Base-by-base conservation (phyloP, 2,888 invertebrate genomes). In the Trilocha varians region DNA sequence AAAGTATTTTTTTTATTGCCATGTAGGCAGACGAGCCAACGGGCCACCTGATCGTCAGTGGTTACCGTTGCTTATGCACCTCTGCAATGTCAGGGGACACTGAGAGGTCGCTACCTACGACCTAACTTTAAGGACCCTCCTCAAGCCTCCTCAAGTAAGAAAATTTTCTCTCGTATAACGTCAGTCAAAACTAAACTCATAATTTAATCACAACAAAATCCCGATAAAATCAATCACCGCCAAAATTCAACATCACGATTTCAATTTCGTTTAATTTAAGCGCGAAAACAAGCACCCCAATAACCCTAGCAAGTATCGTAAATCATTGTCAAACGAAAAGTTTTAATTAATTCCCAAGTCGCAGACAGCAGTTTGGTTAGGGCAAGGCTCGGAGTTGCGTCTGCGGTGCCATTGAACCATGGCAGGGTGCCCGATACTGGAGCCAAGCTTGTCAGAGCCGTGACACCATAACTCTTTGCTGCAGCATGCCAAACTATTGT, bases 391-490 rank as follows among this genome's bases (percentile, higher is more conserved):
- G 16, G 15, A 36, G 6, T 16, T 36, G 35, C 36, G 16, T 35
- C 38, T 34, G 13, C 16, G 37, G 16, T 43, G 43, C 43, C 60
- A 57, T 53, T 65, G 75, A 70, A 68, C 70, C 60, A 52, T 71
- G 68, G 73, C 76, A 68, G 59, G 44, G 47, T 71, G 76, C 74
- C 70, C 65, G 64, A 59, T 49, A 42, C 40, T 36, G 43, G 37
- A 48, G 50, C 50, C 37, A 39, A 38, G 48, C 53, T 42, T 66
- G 70, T 67, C 70, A 67, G 67, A 54, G 53, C 53, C 54, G 58
- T 61, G 57, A 53, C 62, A 56, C 58, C 50, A 58, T 58, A 59
- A 56, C 56, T 60, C 55, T 41, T 44, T 40, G 44, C 44, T 49
- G 47, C 41, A 48, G 50, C 45, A 55, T 55, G 61, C 52, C 54